Base-by-base conservation (phyloP, 2,113 vertebrate species). In the Scopus umbretta region DNA sequence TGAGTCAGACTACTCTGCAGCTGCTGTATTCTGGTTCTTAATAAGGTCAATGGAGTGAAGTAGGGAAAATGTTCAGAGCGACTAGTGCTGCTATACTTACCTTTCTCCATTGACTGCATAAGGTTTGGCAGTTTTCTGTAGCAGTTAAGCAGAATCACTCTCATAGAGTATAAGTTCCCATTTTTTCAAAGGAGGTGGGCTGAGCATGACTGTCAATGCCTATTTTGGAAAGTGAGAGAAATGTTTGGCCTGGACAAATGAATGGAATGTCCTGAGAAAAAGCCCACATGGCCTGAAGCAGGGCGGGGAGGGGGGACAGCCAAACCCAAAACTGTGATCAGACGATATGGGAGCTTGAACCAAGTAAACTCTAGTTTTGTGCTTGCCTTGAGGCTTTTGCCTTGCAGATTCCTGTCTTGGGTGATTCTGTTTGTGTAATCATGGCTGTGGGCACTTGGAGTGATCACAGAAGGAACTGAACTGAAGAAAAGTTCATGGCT, bases 201-300 rank as follows among this genome's bases (percentile, higher is more conserved):
- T 80, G 5, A 73, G 8, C 80, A 18, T 58, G 40, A 23, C 36
- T 86, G 36, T 88, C 63, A 63, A 16, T 92, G 94, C 82, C 88
- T 92, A 5, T 90, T 96, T 91, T 79, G 89, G 93, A 95, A 96
- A 91, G 61, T 27, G 61, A 89, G 59, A 32, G 43, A 92, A 56
- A 59, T 52, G 29, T 84, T 81, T 94, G 76, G 72, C 65, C 47
- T 91, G 68, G 68, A n/a, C 61, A 90, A 80, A 92, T 84, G 67
- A 74, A 70, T 84, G 93, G 83, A 94, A 95, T 92, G 91, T 96
- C 80, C 75, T 94, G 83, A 96, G 80, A 92, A 91, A 91, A 91
- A 91, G 73, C 32, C 59, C 86, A 80, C 76, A 55, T 89, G 76
- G 86, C 83, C 83, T 3, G 3, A 40, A 43, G 42, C 10, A 13